These are phyloP conservation scores for Catajapyx aquilonaris DNA, from an alignment of 1,140 invertebrate genomes.

Conservation along the genomic window DNA sequence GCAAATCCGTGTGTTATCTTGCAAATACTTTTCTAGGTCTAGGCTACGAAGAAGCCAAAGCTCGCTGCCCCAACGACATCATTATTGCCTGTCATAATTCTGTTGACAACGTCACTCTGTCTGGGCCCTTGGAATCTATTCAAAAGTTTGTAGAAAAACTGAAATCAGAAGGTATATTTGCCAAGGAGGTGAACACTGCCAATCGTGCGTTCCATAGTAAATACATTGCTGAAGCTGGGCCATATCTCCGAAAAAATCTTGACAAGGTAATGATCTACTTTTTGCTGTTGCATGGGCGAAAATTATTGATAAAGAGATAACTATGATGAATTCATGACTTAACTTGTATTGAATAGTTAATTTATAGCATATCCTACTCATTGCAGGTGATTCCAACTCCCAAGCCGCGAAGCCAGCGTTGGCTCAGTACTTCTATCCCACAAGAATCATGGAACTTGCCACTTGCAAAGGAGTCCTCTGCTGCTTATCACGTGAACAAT, in stretches of 20 bases:
- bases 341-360: not conserved
- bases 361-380: not conserved
- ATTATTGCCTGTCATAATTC: slow-evolving; percentile 74
- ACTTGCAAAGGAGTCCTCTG: slow-evolving; percentile 30
- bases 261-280: slow-evolving; percentile 10
- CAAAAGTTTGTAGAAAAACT: slow-evolving; percentile 42
- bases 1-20: slow-evolving; percentile 13
- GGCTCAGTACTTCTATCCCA: slow-evolving; percentile 36
- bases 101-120: slow-evolving; percentile 61
- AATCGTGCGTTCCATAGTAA: slow-evolving; percentile 32
- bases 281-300: too few species aligned
- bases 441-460: slow-evolving; percentile 26
- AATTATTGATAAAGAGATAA: too few species aligned
- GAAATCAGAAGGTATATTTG: slow-evolving; percentile 53
- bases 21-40: slow-evolving; percentile 11
- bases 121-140: slow-evolving; percentile 52
- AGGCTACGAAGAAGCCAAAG: slow-evolving; percentile 28
- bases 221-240: slow-evolving; percentile 19
- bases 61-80: slow-evolving; percentile 37
- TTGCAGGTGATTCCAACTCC: slow-evolving; percentile 22
- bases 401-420: slow-evolving; percentile 24
- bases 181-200: slow-evolving; percentile 50
- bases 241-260: slow-evolving; percentile 24
- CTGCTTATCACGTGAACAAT: slow-evolving; percentile 88
- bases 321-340: too few species aligned